Percentiles rank a stretch among this genome's conserved stretches.
Evolutionary conservation across 2,888 invertebrate species (phyloP).

Genomic region (Coenonympha arcania): DNA sequence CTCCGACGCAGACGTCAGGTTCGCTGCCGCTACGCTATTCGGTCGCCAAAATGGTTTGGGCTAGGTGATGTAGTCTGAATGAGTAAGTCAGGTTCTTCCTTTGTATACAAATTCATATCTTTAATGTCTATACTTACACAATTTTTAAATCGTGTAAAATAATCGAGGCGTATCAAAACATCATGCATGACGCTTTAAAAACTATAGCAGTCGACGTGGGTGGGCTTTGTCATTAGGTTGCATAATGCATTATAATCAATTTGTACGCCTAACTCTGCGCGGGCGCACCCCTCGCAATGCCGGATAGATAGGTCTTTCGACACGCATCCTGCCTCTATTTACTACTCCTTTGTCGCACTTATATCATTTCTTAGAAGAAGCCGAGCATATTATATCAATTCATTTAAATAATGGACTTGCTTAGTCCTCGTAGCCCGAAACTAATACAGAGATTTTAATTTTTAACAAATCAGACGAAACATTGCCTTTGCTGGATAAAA

Average conservation of each 20-base stretch:
- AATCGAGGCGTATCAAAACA: constrained; percentile 3
- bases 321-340: constrained; percentile 51
- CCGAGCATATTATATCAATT: not conserved
- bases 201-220: constrained; percentile 47
- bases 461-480: no score
- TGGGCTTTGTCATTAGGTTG: constrained; percentile 62
- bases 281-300: constrained; percentile 37
- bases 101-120: no score
- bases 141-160: not conserved
- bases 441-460: no score
- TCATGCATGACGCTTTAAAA: constrained; percentile 22
- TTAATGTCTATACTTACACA: no score
- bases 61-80: no score
- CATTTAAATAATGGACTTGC: no score
- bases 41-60: no score
- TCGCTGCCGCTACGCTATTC: no score
- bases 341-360: constrained; percentile 17
- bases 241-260: constrained; percentile 62
- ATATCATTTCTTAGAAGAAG: constrained; percentile 4
- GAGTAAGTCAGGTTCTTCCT: no score
- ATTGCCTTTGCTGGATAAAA: no score
- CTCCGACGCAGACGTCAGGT: no score
- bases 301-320: constrained; percentile 56
- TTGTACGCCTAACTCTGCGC: constrained; percentile 63
- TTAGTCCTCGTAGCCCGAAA: no score